Evolutionary conservation across 2,888 invertebrate genomes (phyloP).

Genomic region (Tipula unca): DNA sequence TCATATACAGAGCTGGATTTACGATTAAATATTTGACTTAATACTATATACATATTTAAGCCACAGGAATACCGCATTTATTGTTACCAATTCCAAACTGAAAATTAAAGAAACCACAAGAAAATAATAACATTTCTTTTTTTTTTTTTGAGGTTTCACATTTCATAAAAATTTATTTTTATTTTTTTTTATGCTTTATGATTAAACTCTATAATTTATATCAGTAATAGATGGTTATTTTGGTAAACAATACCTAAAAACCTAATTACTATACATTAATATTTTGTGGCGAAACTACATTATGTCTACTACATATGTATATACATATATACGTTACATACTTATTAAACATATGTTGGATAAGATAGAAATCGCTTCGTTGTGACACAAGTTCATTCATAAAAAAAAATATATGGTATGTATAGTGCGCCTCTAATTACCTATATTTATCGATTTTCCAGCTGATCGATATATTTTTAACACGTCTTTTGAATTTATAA

Average conservation of each 20-base stretch:
- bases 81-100: neutral
- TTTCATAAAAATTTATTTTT: neutral
- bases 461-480: conserved; percentile 2
- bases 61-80: neutral
- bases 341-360: neutral
- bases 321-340: neutral
- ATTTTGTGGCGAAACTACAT: too few species aligned
- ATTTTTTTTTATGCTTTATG: neutral
- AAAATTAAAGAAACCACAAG: neutral
- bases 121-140: neutral
- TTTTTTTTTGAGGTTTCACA: neutral
- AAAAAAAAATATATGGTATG: neutral
- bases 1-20: neutral
- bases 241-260: neutral
- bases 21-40: neutral
- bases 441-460: neutral
- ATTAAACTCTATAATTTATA: neutral
- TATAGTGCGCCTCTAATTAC: neutral
- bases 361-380: neutral
- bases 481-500: neutral
- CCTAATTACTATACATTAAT: neutral
- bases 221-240: neutral
- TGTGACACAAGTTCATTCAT: neutral
- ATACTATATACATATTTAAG: neutral
- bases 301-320: neutral